Evolutionary conservation across 2,888 invertebrate genomes (phyloP), one percentile per base, ranked within the genome.

Genomic region (Volucella bombylans): DNA sequence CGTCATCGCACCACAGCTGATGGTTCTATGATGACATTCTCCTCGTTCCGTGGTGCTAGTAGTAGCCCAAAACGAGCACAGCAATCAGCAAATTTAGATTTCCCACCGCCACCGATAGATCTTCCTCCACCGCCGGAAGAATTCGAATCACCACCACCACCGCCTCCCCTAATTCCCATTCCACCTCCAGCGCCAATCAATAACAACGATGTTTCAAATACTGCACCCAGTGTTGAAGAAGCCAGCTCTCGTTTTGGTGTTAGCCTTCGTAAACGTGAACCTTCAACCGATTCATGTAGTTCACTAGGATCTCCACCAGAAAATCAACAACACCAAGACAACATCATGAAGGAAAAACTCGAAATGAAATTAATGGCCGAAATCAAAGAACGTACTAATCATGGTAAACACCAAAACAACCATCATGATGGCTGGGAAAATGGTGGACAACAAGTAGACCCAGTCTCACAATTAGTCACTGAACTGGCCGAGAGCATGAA

Each of bases 401-500:
- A 94, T 88, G 95, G 95, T 89, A 93, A 93, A 57, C 74, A 82
- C 31, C 64, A 93, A 93, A 89, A 94, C 93, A 59, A 92, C 92
- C 50, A 76, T 52, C 72, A 86, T 9, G 74, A 73, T 15, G 87
- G 86, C 61, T 79, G 72, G 41, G 87, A 82, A 69, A 86, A 89
- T 73, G 87, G 88, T 68, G 88, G 88, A 14, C 90, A 93, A 61
- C 88, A 83, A 61, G 93, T 93, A 86, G 96, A 96, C 91, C 97
- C 97, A 0, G 96, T 96, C 11, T 94, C 96, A 65, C 94, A 97
- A 89, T 93, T 97, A 86, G 95, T 97, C 10, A 95, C 95, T 12
- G 97, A 97, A 91, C 93, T 97, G 69, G 96, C 96, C 64, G 97
- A 97, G 91, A 96, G 95, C 89, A 94, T 97, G 89, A 96, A 96